Conservation (phyloP, 2,113 vertebrate genomes). For the Pristiophorus japonicus region DNA sequence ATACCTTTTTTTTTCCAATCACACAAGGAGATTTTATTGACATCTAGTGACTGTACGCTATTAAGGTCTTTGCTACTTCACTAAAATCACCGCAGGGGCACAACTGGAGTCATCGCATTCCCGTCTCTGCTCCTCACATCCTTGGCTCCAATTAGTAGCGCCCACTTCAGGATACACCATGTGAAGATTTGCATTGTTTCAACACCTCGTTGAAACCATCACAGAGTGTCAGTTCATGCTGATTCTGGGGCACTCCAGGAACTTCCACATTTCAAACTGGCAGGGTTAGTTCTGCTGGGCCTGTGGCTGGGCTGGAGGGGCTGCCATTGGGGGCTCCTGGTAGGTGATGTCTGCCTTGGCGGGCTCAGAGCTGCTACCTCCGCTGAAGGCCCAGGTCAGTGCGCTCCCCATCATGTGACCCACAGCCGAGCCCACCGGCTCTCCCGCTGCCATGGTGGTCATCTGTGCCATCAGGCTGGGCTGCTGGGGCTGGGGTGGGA, state of each 20-base stretch:
- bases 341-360: constrained; percentile 53
- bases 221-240: constrained; percentile 76
- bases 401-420: constrained; percentile 80
- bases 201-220: constrained; percentile 88
- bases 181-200: constrained; percentile 83
- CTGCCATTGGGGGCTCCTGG: constrained; percentile 59
- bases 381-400: constrained; percentile 73
- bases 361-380: constrained; percentile 64
- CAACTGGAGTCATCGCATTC: neutral
- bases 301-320: too few relatives aligned
- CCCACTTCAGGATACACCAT: constrained; percentile 47
- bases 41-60: neutral
- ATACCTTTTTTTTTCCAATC: too few relatives aligned
- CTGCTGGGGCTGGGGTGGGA: constrained; percentile 63
- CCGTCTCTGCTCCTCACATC: neutral
- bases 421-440: constrained; percentile 81
- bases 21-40: neutral
- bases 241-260: constrained; percentile 80
- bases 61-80: too few relatives aligned
- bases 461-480: constrained; percentile 87
- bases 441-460: constrained; percentile 80
- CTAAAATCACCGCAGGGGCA: neutral
- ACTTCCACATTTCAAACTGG: constrained; percentile 82
- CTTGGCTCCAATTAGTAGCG: neutral
- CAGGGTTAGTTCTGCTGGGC: constrained; percentile 64